A percentile compares a stretch with the other conserved stretches of the same genome.
Evolutionary conservation across 2,888 invertebrate species (phyloP).

Genomic region (Nomada hirtipes): DNA sequence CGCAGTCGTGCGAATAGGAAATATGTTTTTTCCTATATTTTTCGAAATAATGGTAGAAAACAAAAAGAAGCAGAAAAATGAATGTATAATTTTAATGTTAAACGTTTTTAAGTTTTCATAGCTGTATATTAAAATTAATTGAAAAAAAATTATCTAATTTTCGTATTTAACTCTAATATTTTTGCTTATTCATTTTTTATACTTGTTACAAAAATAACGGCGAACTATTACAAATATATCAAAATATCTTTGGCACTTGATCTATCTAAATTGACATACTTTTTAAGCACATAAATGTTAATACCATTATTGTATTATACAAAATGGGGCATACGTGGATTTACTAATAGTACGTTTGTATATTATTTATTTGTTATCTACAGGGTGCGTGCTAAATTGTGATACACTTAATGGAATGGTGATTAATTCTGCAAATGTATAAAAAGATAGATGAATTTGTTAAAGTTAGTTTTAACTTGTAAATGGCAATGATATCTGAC

Average conservation of each 20-base stretch:
- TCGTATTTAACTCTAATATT: constrained; percentile 59
- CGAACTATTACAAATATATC: constrained; percentile 37
- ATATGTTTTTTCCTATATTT: constrained; percentile 1
- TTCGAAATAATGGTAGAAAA: neutral
- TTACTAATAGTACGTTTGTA: constrained; percentile 7
- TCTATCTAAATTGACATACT: constrained; percentile 48
- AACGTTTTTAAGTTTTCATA: constrained; percentile 32
- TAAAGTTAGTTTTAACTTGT: constrained; percentile 11
- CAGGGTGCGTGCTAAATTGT: constrained; percentile 26
- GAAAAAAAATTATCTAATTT: constrained; percentile 53
- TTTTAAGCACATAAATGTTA: constrained; percentile 64
- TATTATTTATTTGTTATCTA: constrained; percentile 24
- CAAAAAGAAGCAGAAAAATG: neutral
- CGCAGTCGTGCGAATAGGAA: neutral
- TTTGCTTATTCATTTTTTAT: constrained; percentile 66
- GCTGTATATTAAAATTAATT: constrained; percentile 33
- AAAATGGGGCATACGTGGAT: constrained; percentile 21
- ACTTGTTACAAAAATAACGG: constrained; percentile 49
- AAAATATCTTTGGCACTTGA: constrained; percentile 48
- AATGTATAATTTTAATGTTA: constrained; percentile 33
- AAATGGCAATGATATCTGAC: neutral
- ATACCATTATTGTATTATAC: constrained; percentile 37
- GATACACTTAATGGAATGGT: constrained; percentile 16
- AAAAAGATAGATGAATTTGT: constrained; percentile 9
- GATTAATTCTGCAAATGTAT: constrained; percentile 3